phyloP scores from a whole-genome alignment of 2,888 invertebrate genomes.

The Standfussiana lucernea region DNA sequence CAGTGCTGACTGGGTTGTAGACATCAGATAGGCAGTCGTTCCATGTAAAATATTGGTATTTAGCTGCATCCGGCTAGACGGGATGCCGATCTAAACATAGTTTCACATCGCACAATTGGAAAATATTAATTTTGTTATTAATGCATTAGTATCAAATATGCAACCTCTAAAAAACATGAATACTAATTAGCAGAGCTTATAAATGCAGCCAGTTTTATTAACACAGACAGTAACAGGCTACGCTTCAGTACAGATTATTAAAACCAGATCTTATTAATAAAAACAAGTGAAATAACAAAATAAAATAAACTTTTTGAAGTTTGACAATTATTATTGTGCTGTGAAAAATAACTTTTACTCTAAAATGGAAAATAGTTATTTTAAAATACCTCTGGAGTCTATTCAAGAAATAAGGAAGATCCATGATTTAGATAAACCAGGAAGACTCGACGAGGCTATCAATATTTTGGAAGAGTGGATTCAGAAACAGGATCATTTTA shows the following conservation, averaged over 20 bases:
- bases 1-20: too few species aligned
- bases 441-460: constrained; percentile 69
- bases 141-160: neutral
- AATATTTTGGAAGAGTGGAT: constrained; percentile 75
- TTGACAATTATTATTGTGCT: neutral
- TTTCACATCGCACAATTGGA: neutral
- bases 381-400: constrained; percentile 53
- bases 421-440: constrained; percentile 70
- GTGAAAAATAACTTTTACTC: neutral
- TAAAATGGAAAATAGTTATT: constrained; percentile 57
- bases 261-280: neutral
- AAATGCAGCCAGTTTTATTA: neutral
- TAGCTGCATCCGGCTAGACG: neutral
- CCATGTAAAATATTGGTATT: too few species aligned
- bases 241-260: neutral
- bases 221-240: neutral
- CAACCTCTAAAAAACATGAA: neutral
- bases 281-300: neutral
- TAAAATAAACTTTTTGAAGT: neutral
- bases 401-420: constrained; percentile 67
- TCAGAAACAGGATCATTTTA: constrained; percentile 70
- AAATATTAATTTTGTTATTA: neutral
- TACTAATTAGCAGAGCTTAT: neutral
- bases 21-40: too few species aligned
- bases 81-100: neutral